Conservation (phyloP, 2,888 invertebrate genomes). For the Nemoura dubitans region DNA sequence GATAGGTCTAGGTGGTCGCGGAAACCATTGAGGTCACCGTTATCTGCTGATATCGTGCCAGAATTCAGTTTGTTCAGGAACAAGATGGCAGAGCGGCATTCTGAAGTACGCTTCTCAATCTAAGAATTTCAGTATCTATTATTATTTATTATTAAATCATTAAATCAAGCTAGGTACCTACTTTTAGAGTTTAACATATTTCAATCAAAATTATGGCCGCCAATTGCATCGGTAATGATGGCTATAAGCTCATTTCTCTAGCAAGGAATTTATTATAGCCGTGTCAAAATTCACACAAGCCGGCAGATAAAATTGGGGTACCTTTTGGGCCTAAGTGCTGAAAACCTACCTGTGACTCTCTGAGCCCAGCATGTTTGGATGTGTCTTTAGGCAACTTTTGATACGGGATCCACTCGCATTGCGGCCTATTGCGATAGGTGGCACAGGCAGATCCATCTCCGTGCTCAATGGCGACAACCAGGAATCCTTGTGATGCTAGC, state of each 20-base stretch:
- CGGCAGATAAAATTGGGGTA: no score
- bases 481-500: conserved; percentile 71
- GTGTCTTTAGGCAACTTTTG: conserved; percentile 35
- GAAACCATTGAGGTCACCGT: background rate
- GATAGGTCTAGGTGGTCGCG: conserved; percentile 61
- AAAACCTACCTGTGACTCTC: conserved; percentile 58
- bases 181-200: no score
- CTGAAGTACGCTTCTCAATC: conserved; percentile 63
- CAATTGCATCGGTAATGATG: no score
- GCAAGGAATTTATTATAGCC: no score
- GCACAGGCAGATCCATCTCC: conserved; percentile 60
- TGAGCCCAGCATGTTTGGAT: conserved; percentile 57
- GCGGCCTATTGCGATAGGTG: conserved; percentile 61
- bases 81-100: conserved; percentile 64
- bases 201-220: no score
- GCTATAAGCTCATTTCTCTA: no score
- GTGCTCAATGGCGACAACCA: conserved; percentile 73
- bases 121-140: conserved; percentile 53
- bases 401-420: conserved; percentile 55
- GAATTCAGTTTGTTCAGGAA: conserved; percentile 62
- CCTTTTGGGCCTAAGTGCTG: no score
- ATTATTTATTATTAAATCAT: no score
- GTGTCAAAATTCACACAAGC: no score
- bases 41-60: conserved; percentile 56
- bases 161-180: no score